phyloP scores from a whole-genome alignment of 2,797 vertebrate genomes.

The Astyanax mexicanus region DNA sequence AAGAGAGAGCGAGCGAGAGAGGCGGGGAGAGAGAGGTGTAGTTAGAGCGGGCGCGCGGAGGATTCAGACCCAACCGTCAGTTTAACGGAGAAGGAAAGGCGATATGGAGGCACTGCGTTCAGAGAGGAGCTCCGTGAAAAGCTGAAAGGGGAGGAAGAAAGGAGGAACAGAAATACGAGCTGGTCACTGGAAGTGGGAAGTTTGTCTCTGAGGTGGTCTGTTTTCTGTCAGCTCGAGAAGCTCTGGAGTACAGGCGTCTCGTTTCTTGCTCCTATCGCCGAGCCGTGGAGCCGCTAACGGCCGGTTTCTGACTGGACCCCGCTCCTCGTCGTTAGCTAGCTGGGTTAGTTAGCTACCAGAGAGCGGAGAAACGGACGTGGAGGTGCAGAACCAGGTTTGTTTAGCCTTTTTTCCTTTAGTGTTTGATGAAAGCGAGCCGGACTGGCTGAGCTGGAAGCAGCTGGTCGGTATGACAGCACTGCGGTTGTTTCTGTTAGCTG shows the following conservation, averaged over 20 bases:
- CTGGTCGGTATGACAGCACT: conserved; percentile 6
- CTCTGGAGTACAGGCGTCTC: too few species aligned
- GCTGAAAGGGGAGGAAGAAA: neutral
- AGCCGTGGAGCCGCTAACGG: neutral
- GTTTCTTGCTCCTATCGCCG: neutral
- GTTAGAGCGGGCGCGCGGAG: conserved; percentile 12
- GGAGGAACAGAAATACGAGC: neutral
- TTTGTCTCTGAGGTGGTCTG: conserved; percentile 18
- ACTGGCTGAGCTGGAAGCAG: neutral
- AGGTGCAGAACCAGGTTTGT: neutral
- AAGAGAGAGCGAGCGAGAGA: neutral
- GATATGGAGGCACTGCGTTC: too few species aligned
- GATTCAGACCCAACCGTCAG: neutral
- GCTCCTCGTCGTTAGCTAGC: too few species aligned
- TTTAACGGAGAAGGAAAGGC: conserved; percentile 27
- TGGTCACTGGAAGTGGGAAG: neutral
- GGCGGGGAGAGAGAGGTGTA: neutral
- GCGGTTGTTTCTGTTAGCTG: neutral
- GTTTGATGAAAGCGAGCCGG: neutral
- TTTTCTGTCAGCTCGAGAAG: conserved; percentile 8
- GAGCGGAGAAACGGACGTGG: conserved; percentile 1
- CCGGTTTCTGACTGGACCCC: neutral
- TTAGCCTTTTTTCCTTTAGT: neutral
- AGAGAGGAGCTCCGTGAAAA: neutral
- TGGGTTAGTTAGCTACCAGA: too few species aligned